Conservation (phyloP, 2,113 vertebrate genomes). For the Daboia siamensis region DNA sequence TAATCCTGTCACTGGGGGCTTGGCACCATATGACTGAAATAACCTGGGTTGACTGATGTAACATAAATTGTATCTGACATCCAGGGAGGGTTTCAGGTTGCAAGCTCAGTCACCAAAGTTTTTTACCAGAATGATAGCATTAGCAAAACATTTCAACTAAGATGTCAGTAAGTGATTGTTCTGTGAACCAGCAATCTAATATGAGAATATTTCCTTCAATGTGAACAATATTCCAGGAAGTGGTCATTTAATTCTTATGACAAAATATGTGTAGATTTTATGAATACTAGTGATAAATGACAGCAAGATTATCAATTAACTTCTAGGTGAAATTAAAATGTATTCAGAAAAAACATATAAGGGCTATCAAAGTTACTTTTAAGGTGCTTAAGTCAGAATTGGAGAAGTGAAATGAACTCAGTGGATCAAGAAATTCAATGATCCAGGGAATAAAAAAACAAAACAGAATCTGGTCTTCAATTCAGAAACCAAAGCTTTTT, state of each 20-base stretch:
- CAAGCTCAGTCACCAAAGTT: background rate
- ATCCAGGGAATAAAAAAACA: background rate
- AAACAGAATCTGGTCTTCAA: background rate
- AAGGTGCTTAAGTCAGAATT: background rate
- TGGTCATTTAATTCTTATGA: background rate
- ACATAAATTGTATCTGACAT: constrained; percentile 21
- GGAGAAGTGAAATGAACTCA: background rate
- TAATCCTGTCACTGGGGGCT: background rate
- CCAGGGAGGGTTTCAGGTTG: background rate
- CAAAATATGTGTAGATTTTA: accelerated
- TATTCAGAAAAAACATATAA: accelerated
- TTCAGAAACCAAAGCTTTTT: background rate
- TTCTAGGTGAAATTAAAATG: accelerated
- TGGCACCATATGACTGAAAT: constrained; percentile 26
- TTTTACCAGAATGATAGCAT: background rate
- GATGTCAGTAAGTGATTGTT: background rate
- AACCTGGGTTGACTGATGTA: background rate
- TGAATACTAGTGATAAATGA: background rate
- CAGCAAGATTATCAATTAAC: background rate
- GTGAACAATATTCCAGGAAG: background rate
- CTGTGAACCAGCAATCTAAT: constrained; percentile 27
- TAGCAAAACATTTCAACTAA: constrained; percentile 8
- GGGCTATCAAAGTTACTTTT: background rate
- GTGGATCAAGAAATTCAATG: background rate
- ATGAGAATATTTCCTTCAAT: background rate